Conservation (phyloP, 2,888 invertebrate species). For the Acrobasis repandana region DNA sequence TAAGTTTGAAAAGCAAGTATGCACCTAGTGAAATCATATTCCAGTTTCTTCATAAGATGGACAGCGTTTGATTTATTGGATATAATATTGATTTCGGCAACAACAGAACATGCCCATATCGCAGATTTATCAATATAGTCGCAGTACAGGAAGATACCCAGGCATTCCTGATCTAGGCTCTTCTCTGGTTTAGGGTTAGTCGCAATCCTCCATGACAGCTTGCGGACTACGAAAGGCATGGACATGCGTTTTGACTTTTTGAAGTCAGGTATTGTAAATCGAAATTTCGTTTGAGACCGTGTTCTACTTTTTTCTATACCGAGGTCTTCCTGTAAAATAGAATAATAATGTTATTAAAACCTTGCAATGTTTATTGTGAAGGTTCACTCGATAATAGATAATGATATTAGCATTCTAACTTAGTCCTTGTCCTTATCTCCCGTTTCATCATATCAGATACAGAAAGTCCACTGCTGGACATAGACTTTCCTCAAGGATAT, state of each 20-base stretch:
- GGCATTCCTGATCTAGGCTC: slow-evolving; percentile 7
- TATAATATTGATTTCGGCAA: slow-evolving; percentile 12
- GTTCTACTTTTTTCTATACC: neutral
- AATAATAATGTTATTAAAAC: neutral
- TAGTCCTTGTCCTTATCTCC: no score
- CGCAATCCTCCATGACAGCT: slow-evolving; percentile 1
- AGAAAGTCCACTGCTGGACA: no score
- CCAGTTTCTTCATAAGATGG: slow-evolving; percentile 6
- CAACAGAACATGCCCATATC: neutral
- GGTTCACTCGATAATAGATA: no score
- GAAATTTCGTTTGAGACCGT: slow-evolving; percentile 3
- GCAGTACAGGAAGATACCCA: slow-evolving; percentile 13
- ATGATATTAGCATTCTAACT: no score
- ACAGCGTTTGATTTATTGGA: slow-evolving; percentile 19
- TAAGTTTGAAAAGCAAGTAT: neutral
- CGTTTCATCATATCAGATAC: no score
- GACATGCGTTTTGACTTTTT: neutral
- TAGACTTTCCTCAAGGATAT: no score
- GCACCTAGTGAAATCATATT: slow-evolving; percentile 1
- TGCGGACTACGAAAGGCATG: slow-evolving; percentile 9
- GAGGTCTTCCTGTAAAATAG: slow-evolving; percentile 9
- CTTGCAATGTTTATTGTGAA: no score
- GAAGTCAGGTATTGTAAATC: slow-evolving; percentile 7
- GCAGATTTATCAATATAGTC: neutral
- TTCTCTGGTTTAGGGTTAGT: neutral